A percentile compares a stretch with the other conserved stretches of the same genome.
phyloP scores from a whole-genome alignment of 2,888 invertebrate genomes.

The Itoplectis maculator region DNA sequence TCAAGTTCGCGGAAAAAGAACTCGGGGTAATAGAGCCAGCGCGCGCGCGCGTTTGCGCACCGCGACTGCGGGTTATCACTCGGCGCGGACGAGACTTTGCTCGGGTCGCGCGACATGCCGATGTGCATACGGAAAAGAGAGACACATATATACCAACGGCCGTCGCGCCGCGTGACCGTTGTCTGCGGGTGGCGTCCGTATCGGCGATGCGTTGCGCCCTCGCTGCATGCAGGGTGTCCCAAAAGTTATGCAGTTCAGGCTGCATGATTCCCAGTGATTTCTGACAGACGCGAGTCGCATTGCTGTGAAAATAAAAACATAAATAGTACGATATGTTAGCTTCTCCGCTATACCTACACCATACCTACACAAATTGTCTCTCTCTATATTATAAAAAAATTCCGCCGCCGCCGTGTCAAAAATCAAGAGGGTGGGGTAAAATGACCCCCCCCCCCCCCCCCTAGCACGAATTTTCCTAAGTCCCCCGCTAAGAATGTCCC shows the following conservation, averaged over 20 bases:
- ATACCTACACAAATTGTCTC: too few relatives aligned
- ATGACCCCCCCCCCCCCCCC: too few relatives aligned
- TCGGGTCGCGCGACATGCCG: not conserved
- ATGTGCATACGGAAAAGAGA: too few relatives aligned
- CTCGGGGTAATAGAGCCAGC: not conserved
- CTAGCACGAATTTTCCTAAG: too few relatives aligned
- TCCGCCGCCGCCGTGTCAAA: too few relatives aligned
- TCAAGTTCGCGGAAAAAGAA: conserved; percentile 23
- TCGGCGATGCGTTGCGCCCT: not conserved
- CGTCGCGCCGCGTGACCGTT: not conserved
- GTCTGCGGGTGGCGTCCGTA: not conserved
- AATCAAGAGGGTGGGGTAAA: too few relatives aligned
- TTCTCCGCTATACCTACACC: not conserved
- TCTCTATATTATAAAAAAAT: too few relatives aligned
- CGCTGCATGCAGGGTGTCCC: too few relatives aligned
- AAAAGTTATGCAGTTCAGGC: too few relatives aligned
- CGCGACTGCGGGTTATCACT: conserved; percentile 30
- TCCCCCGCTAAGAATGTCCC: too few relatives aligned
- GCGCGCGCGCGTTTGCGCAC: not conserved
- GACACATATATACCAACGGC: too few relatives aligned
- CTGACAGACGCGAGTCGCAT: not conserved
- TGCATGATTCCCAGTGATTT: too few relatives aligned
- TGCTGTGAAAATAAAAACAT: conserved; percentile 15
- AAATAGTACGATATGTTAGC: not conserved
- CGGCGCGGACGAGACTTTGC: conserved; percentile 8